Percentiles rank a stretch among this genome's conserved stretches.
These are phyloP conservation scores for Meghimatium bilineatum DNA, from an alignment of 2,888 invertebrate species.

Conservation along the genomic window DNA sequence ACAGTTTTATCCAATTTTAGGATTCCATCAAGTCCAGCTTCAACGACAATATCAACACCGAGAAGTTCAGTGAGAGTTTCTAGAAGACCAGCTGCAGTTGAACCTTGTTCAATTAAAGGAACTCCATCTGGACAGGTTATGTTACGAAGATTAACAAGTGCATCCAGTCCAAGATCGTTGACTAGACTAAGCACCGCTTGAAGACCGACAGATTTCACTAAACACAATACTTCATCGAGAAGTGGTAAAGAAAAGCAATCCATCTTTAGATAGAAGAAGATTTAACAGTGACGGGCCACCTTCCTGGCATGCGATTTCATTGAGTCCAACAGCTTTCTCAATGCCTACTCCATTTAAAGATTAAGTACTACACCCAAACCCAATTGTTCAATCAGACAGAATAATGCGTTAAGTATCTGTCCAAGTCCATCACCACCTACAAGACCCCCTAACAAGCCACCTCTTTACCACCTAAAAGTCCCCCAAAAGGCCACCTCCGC, in stretches of 20 bases:
- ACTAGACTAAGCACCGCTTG: not conserved
- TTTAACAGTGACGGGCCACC: not conserved
- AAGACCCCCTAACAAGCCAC: not conserved
- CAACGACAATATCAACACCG: not conserved
- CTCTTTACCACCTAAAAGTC: not conserved
- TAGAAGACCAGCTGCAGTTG: not conserved
- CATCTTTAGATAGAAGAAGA: not conserved
- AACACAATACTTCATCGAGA: not conserved
- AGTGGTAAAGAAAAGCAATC: not conserved
- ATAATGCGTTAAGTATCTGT: not conserved
- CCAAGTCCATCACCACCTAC: not conserved
- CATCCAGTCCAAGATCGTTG: not conserved
- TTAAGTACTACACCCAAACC: not conserved
- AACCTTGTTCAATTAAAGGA: not conserved
- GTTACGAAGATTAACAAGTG: not conserved
- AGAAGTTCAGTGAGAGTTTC: not conserved
- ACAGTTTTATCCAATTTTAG: not conserved
- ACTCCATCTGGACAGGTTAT: slow-evolving; percentile 1
- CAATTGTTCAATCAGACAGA: not conserved
- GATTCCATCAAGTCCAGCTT: not conserved
- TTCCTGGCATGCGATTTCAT: slow-evolving; percentile 10
- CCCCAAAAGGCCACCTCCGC: not conserved
- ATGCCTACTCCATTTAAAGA: not conserved
- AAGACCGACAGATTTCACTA: too few relatives aligned
- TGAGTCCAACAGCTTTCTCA: not conserved